A percentile compares a stretch with the other conserved stretches of the same genome.
Conservation (phyloP, 1,140 invertebrate species). For the Adoxophyes honmai region DNA sequence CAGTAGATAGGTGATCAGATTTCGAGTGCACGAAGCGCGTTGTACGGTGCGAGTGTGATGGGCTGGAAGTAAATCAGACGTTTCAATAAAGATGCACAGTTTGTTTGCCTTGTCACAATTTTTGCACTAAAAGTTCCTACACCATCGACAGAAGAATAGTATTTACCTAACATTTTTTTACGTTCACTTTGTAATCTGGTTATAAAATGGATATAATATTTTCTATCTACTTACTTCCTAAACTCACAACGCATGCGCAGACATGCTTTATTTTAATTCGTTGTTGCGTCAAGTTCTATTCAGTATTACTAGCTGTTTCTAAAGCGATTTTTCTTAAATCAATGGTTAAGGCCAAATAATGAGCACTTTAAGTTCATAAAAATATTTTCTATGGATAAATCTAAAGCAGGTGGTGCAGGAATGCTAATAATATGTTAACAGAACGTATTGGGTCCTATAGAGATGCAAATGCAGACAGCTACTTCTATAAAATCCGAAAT, state of each 20-base stretch:
- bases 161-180: too few relatives aligned
- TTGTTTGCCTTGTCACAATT: too few relatives aligned
- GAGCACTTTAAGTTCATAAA: slow-evolving; percentile 1
- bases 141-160: too few relatives aligned
- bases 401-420: slow-evolving; percentile 34
- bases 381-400: slow-evolving; percentile 24
- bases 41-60: too few relatives aligned
- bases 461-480: slow-evolving; percentile 66
- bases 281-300: not conserved
- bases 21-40: not conserved
- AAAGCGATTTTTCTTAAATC: not conserved
- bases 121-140: too few relatives aligned
- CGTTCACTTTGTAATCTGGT: too few relatives aligned
- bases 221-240: too few relatives aligned
- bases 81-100: too few relatives aligned
- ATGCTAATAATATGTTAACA: slow-evolving; percentile 66
- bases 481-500: slow-evolving; percentile 63
- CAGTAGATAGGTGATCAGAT: slow-evolving; percentile 39
- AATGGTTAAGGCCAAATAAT: not conserved
- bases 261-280: too few relatives aligned
- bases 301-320: not conserved
- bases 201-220: too few relatives aligned
- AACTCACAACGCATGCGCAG: too few relatives aligned
- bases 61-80: too few relatives aligned
- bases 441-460: slow-evolving; percentile 65